Conservation (phyloP, 1,140 invertebrate species). For the Brachionus asplanchnoidis region DNA sequence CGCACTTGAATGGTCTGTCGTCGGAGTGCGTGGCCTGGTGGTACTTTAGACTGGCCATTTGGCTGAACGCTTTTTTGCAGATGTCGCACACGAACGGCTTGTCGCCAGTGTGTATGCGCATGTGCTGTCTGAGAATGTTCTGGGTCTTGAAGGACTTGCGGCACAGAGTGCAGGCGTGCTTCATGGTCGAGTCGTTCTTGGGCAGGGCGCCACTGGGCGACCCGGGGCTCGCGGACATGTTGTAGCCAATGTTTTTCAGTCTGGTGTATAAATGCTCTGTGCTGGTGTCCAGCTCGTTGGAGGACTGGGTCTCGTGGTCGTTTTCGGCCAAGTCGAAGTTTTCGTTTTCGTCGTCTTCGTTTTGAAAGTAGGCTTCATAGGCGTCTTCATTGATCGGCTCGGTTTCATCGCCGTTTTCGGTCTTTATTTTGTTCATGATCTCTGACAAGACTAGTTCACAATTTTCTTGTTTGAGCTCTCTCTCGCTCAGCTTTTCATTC, state of each 20-base stretch:
- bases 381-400: background rate
- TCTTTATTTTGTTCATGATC: constrained; percentile 4
- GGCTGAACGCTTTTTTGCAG: constrained; percentile 70
- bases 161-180: constrained; percentile 81
- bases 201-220: background rate
- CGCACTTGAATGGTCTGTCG: constrained; percentile 26
- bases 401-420: background rate
- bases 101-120: constrained; percentile 63
- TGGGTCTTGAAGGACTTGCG: constrained; percentile 85
- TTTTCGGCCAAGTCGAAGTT: background rate
- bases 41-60: constrained; percentile 41
- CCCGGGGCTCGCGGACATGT: background rate
- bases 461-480: background rate
- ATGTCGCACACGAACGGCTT: constrained; percentile 96
- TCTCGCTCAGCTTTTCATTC: background rate
- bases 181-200: background rate
- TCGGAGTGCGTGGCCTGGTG: constrained; percentile 37
- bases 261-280: background rate
- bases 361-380: background rate
- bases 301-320: background rate
- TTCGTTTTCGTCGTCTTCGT: constrained; percentile 11
- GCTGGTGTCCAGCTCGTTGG: background rate
- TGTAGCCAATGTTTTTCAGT: background rate
- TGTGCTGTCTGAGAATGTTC: constrained; percentile 78
- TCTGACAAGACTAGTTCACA: background rate